Base-by-base conservation (phyloP, 2,113 vertebrate species). In the Physeter macrocephalus region DNA sequence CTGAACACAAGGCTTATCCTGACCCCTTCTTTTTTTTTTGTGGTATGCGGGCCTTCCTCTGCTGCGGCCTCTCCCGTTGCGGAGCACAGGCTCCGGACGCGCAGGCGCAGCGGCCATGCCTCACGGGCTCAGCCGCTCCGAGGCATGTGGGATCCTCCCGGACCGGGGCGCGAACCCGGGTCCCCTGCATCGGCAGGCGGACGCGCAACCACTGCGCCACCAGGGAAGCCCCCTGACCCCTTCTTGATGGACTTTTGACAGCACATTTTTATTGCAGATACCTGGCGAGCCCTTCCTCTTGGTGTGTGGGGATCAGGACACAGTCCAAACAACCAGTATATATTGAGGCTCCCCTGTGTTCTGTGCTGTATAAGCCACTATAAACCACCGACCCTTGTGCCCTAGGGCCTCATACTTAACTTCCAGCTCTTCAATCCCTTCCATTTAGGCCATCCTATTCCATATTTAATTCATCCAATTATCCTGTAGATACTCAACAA, bases 271-370 rank as follows among this genome's bases (percentile, higher is more conserved):
- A n/a, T 18, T 46, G 7, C 0, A 43, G 2, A 10, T 21, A 25
- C n/a, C 6, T 91, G 17, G 3, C 0, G 3, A 74, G 13, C 12
- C 46, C 9, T n/a, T 81, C 0, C 3, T 75, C 41, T 46, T 29
- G 11, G 4, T 34, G 5, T 4, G 6, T 17, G 23, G 23, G 13
- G 1, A 15, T 57, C 2, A n/a, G 41, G 17, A 34, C 20, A 8
- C 2, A 46, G 14, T 23, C 3, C 1, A 34, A 31, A 14, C 3
- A 43, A 21, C 4, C 1, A 27, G 13, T 14, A 36, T 84, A 61
- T 39, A 74, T 25, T 49, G 69, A 93, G n/a, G 25, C 12, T 80
- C 1, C 23, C 10, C 34, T n/a, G 1, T 69, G 15, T 6, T 66
- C 31, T 49, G 23, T 14, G 25, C 41, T 89, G 34, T 75, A 8